Evolutionary conservation across 1,140 invertebrate species (phyloP).

Genomic region (Patella vulgata): DNA sequence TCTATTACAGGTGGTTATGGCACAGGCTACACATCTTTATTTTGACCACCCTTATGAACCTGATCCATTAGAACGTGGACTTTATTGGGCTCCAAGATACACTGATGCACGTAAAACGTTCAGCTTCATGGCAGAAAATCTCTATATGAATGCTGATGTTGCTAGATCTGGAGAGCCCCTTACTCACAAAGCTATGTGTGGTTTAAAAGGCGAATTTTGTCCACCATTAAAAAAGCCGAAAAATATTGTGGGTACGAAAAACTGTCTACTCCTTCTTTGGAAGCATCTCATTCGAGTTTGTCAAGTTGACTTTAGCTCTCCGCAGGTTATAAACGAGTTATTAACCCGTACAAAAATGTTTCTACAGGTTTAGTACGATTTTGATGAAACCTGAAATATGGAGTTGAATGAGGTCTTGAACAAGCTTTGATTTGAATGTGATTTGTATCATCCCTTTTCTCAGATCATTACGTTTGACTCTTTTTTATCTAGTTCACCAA

Average conservation of each 20-base stretch:
- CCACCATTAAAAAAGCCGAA: conserved; percentile 39
- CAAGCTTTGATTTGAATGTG: too few relatives aligned
- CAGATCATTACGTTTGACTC: too few relatives aligned
- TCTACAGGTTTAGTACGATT: too few relatives aligned
- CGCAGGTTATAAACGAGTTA: too few relatives aligned
- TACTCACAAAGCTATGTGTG: conserved; percentile 11
- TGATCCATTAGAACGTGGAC: conserved; percentile 55
- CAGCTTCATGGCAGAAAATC: conserved; percentile 47
- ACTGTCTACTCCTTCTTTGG: too few relatives aligned
- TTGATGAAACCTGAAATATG: too few relatives aligned
- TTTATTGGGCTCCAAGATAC: conserved; percentile 58
- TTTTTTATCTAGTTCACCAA: too few relatives aligned
- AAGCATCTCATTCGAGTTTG: too few relatives aligned
- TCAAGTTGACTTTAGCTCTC: too few relatives aligned
- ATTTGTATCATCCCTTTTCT: too few relatives aligned
- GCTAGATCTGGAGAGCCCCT: conserved; percentile 30
- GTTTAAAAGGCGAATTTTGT: conserved; percentile 25
- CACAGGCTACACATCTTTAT: conserved; percentile 58
- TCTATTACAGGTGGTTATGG: conserved; percentile 46
- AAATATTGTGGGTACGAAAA: conserved; percentile 48
- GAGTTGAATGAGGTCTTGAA: too few relatives aligned
- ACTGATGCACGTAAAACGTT: conserved; percentile 49
- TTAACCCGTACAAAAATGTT: too few relatives aligned
- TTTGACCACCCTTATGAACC: conserved; percentile 63
- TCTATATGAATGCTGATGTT: conserved; percentile 54